These are phyloP conservation scores for Eospalax fontanierii DNA, from an alignment of 2,797 vertebrate species.

Conservation along the genomic window DNA sequence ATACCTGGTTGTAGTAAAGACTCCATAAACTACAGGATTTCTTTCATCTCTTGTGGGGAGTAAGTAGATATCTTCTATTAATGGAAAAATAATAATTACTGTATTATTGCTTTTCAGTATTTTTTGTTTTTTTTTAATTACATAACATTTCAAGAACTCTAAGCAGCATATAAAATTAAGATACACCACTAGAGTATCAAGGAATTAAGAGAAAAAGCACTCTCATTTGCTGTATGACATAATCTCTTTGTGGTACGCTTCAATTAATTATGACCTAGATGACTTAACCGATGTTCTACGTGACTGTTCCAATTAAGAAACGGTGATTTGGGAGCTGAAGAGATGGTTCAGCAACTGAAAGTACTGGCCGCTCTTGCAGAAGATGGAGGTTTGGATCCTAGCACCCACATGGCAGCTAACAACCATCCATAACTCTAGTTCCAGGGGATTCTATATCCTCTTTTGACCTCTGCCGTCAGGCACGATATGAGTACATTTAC, in stretches of 20 bases:
- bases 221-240: neutral
- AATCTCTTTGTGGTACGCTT: neutral
- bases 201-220: neutral
- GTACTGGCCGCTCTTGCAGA: no score
- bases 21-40: slow-evolving; percentile 96
- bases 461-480: no score
- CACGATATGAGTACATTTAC: no score
- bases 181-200: neutral
- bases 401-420: no score
- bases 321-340: neutral
- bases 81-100: slow-evolving; percentile 75
- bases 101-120: slow-evolving; percentile 19
- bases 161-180: neutral
- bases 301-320: neutral
- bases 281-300: neutral
- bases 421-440: no score
- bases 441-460: no score
- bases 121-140: slow-evolving; percentile 39
- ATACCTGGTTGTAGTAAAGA: slow-evolving; percentile 99
- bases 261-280: neutral
- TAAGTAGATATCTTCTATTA: slow-evolving; percentile 96
- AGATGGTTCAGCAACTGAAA: no score
- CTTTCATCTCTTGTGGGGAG: slow-evolving; percentile 97
- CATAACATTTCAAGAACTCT: neutral
- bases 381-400: no score